phyloP scores from a whole-genome alignment of 2,888 invertebrate genomes.

The Chydorus sphaericus region DNA sequence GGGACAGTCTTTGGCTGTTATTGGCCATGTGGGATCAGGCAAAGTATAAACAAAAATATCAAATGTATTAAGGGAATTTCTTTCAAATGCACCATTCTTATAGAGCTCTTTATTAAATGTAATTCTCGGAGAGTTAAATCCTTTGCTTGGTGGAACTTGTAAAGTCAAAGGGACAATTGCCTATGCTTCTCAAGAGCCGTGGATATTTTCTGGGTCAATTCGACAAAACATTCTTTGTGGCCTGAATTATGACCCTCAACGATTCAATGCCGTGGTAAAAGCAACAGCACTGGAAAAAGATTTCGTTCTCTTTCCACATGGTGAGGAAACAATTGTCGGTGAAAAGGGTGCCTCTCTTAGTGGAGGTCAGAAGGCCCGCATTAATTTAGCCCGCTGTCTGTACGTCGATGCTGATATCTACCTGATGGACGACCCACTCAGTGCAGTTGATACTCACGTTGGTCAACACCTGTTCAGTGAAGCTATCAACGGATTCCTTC shows the following conservation, averaged over 20 bases:
- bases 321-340: slow-evolving; percentile 36
- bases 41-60: no score
- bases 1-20: slow-evolving; percentile 43
- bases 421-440: slow-evolving; percentile 36
- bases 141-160: slow-evolving; percentile 26
- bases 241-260: slow-evolving; percentile 35
- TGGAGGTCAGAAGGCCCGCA: slow-evolving; percentile 38
- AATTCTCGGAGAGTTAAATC: slow-evolving; percentile 33
- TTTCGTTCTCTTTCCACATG: slow-evolving; percentile 31
- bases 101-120: slow-evolving; percentile 23
- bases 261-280: slow-evolving; percentile 26
- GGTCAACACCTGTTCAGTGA: slow-evolving; percentile 33
- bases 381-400: slow-evolving; percentile 33
- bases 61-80: no score
- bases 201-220: slow-evolving; percentile 61
- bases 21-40: slow-evolving; percentile 61
- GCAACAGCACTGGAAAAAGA: slow-evolving; percentile 32
- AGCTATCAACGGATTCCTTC: slow-evolving; percentile 28
- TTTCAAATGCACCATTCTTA: not conserved
- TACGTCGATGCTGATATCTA: slow-evolving; percentile 35
- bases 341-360: slow-evolving; percentile 37
- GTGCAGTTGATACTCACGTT: slow-evolving; percentile 36
- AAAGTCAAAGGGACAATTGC: slow-evolving; percentile 31
- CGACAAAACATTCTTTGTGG: slow-evolving; percentile 89
- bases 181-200: slow-evolving; percentile 49